Conservation (phyloP, 2,888 invertebrate genomes). For the Scaptomyza cyrtandrae region DNA sequence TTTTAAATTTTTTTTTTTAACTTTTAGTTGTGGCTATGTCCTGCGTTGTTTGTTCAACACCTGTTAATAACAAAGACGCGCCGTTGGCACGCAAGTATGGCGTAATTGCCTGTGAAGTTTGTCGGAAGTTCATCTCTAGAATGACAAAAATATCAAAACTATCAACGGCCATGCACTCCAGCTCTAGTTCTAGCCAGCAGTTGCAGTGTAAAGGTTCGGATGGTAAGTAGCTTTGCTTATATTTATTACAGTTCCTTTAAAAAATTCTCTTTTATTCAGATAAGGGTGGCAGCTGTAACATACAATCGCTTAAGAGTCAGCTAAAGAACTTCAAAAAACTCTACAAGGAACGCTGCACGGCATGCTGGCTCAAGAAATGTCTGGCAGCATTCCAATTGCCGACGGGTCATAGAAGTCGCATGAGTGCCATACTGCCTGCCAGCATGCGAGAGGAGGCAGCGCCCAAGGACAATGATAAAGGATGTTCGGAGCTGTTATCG, state of each 20-base stretch:
- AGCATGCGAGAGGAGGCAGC: slow-evolving; percentile 63
- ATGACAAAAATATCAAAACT: slow-evolving; percentile 85
- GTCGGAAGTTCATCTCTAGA: slow-evolving; percentile 93
- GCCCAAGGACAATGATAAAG: slow-evolving; percentile 57
- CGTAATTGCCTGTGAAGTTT: slow-evolving; percentile 93
- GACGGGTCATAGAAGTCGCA: slow-evolving; percentile 87
- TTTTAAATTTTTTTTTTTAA: slow-evolving; percentile 3
- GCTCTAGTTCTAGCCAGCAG: slow-evolving; percentile 79
- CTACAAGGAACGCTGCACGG: slow-evolving; percentile 91
- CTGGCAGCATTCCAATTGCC: slow-evolving; percentile 92
- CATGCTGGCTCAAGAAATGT: slow-evolving; percentile 95
- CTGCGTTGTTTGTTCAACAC: slow-evolving; percentile 92
- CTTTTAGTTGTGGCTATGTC: slow-evolving; percentile 86
- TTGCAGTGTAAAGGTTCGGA: slow-evolving; percentile 80
- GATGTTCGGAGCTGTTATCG: slow-evolving; percentile 54
- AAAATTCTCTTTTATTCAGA: neutral
- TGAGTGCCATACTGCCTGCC: slow-evolving; percentile 88
- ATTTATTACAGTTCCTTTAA: too few species aligned
- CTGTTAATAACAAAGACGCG: slow-evolving; percentile 90
- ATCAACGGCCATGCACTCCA: slow-evolving; percentile 26
- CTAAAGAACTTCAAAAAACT: slow-evolving; percentile 86
- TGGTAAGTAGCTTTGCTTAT: slow-evolving; percentile 56
- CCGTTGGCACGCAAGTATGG: slow-evolving; percentile 93
- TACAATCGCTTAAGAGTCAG: slow-evolving; percentile 89
- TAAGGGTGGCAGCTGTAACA: slow-evolving; percentile 88